Evolutionary conservation across 2,797 vertebrate species (phyloP).

Genomic region (Arrhamphus sclerolepis): DNA sequence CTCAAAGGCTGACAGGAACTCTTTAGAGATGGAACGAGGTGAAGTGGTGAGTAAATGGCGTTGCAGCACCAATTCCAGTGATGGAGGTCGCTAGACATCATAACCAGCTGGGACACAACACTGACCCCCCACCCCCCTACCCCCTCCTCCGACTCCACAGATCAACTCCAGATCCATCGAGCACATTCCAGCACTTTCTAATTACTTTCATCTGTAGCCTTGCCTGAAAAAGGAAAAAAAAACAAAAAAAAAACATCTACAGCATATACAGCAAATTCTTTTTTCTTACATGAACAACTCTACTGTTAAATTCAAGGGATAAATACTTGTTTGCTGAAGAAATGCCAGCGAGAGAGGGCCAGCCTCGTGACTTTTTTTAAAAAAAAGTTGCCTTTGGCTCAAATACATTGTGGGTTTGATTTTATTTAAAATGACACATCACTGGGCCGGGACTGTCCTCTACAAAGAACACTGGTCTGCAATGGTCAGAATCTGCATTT

Average conservation of each 20-base stretch:
- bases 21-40: constrained; percentile 24
- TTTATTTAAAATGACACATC: constrained; percentile 3
- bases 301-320: constrained; percentile 37
- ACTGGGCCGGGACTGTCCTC: background rate
- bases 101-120: constrained; percentile 70
- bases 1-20: constrained; percentile 14
- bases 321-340: constrained; percentile 4
- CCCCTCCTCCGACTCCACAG: constrained; percentile 59
- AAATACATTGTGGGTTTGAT: background rate
- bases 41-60: constrained; percentile 45
- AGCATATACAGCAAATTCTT: constrained; percentile 56
- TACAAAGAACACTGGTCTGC: background rate
- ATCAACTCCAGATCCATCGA: constrained; percentile 79
- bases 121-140: constrained; percentile 48
- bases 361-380: background rate
- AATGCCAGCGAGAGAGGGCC: constrained; percentile 1
- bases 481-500: constrained; percentile 8
- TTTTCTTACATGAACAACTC: constrained; percentile 32
- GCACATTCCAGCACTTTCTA: constrained; percentile 84
- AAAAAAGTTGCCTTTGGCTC: background rate
- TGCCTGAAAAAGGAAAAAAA: no score
- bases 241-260: constrained; percentile 61
- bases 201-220: constrained; percentile 79
- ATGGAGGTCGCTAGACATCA: constrained; percentile 58
- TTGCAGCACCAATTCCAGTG: constrained; percentile 50